Evolutionary conservation across 2,888 invertebrate genomes (phyloP), one percentile per base, ranked within the genome.

Genomic region (Electrophaes corylata): DNA sequence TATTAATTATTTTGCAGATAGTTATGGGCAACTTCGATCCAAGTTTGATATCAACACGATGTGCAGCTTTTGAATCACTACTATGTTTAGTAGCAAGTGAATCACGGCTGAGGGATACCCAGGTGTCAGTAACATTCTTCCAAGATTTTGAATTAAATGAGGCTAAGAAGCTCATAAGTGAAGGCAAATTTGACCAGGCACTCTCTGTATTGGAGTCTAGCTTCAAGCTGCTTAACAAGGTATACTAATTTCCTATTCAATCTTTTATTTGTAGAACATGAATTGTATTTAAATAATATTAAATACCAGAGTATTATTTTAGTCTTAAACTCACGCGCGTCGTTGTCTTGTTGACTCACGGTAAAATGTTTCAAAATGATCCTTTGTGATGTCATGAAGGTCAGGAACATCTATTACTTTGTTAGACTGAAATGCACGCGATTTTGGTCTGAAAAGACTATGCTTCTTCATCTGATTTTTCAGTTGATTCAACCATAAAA

Each of bases 11-110:
- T 66, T 86, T 87, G 55, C 85, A 92, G 92, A 93, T 93, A 60
- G 74, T 95, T 3, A 83, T 94, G 66, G 95, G 95, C 1, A 96
- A 96, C 76, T 96, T 96, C 74, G 94, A 94, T 48, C 92, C 94
- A 11, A 93, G 92, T 65, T 79, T 95, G 46, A 95, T 96, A 72
- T 92, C 93, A 2, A 88, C 92, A 35, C 88, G 96, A 66, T 94
- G 94, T 78, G 82, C 88, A 0, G 93, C 94, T 14, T 96, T 96
- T 84, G 94, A 95, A 76, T 81, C 85, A 47, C 83, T 96, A 29
- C 74, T 96, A 26, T 89, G 91, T 50, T 83, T 94, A 67, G 84
- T 95, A 62, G 89, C 92, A 0, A 84, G 78, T 64, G 92, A 94
- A 51, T 88, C 92, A 33, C 86, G 91, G 39, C 79, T 96, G 10